Evolutionary conservation across 2,113 vertebrate genomes (phyloP).

Genomic region (Haliaeetus leucogaster): DNA sequence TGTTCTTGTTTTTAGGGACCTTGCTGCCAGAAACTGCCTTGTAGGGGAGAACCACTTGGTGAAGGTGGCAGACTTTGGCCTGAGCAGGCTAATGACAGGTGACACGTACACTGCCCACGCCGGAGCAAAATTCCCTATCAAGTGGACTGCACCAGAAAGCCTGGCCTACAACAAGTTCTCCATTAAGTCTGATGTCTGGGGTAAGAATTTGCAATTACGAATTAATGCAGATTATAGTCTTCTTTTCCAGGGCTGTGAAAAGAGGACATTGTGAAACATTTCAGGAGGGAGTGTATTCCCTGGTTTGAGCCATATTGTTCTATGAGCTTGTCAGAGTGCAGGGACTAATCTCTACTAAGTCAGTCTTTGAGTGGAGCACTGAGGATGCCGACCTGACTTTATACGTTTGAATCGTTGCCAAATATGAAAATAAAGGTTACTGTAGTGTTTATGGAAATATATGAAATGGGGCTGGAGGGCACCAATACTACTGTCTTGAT

Average conservation of each 20-base stretch:
- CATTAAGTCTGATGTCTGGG: conserved; percentile 98
- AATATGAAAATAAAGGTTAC: neutral
- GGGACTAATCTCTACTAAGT: neutral
- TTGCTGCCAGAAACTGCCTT: conserved; percentile 97
- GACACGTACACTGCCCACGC: conserved; percentile 96
- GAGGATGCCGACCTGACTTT: neutral
- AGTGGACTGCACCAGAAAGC: conserved; percentile 97
- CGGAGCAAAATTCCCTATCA: conserved; percentile 97
- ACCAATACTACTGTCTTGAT: neutral
- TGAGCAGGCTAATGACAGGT: conserved; percentile 95
- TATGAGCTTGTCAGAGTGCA: neutral
- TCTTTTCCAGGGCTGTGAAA: neutral
- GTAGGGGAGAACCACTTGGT: conserved; percentile 99
- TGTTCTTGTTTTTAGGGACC: conserved; percentile 78
- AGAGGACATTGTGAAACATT: neutral
- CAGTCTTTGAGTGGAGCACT: neutral
- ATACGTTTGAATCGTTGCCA: neutral
- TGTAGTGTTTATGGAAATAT: neutral
- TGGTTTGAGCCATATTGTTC: neutral
- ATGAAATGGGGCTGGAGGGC: neutral
- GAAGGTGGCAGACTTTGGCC: conserved; percentile 97
- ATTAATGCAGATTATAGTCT: neutral
- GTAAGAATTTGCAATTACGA: conserved; percentile 69
- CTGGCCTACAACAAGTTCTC: conserved; percentile 99
- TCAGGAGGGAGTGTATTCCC: neutral